Conservation (phyloP, 1,140 invertebrate genomes). For the Drosophila arizonae region DNA sequence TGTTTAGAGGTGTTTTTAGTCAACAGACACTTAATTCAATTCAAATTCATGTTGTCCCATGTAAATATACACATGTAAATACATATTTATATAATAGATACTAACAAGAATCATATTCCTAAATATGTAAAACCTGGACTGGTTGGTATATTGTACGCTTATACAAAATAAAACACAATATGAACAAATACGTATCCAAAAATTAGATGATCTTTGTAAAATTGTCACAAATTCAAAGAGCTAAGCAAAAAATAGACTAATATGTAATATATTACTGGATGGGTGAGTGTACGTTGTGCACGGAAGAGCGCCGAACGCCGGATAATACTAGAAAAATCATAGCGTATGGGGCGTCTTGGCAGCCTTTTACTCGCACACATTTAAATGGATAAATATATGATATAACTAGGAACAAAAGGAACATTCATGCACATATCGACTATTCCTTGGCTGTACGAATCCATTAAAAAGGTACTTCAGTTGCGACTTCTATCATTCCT, state of each 20-base stretch:
- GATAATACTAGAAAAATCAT: constrained; percentile 18
- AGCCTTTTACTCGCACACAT: constrained; percentile 6
- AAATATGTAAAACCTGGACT: constrained; percentile 73
- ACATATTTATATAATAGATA: constrained; percentile 12
- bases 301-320: constrained; percentile 11
- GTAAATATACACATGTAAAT: constrained; percentile 10
- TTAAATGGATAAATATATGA: constrained; percentile 20
- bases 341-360: constrained; percentile 6
- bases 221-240: constrained; percentile 41
- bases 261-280: constrained; percentile 13
- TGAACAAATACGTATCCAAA: constrained; percentile 57
- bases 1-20: constrained; percentile 29
- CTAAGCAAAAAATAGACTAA: constrained; percentile 21
- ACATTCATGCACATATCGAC: constrained; percentile 27
- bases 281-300: constrained; percentile 12
- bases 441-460: constrained; percentile 30
- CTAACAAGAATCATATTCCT: constrained; percentile 53
- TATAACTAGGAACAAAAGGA: constrained; percentile 48
- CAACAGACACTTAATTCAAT: constrained; percentile 25
- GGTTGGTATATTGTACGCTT: constrained; percentile 33
- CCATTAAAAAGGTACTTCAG: constrained; percentile 66
- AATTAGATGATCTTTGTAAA: constrained; percentile 53
- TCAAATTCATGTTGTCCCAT: constrained; percentile 18
- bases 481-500: constrained; percentile 64
- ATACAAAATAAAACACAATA: constrained; percentile 33